A percentile compares a stretch with the other conserved stretches of the same genome.
phyloP scores from a whole-genome alignment of 2,797 vertebrate species.

The Heliangelus exortis region DNA sequence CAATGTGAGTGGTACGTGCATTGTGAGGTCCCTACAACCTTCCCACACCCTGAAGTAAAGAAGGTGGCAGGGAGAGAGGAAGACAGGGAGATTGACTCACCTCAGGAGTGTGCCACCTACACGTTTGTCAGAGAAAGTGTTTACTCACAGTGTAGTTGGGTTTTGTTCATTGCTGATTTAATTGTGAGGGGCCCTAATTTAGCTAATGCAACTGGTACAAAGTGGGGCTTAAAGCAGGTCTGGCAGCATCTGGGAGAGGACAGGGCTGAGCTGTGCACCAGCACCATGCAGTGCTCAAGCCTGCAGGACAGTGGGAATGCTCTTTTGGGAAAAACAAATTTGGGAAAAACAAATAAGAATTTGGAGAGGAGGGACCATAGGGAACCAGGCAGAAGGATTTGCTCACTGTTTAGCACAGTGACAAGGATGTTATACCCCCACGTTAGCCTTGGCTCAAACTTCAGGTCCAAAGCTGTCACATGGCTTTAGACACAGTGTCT shows the following conservation, averaged over 20 bases:
- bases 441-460: neutral
- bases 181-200: neutral
- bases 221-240: neutral
- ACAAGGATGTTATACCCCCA: neutral
- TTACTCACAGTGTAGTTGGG: neutral
- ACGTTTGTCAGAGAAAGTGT: neutral
- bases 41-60: neutral
- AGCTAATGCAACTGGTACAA: neutral
- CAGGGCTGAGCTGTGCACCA: neutral
- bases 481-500: neutral
- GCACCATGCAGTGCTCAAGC: neutral
- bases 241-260: neutral
- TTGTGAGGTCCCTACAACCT: neutral
- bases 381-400: neutral
- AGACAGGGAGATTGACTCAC: neutral
- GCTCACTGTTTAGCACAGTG: neutral
- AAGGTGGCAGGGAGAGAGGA: neutral
- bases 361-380: rapidly evolving
- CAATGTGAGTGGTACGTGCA: neutral
- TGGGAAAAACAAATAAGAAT: neutral
- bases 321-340: neutral
- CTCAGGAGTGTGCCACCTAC: neutral
- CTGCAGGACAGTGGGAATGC: neutral
- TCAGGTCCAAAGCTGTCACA: neutral
- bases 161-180: neutral